phyloP scores from a whole-genome alignment of 1,140 invertebrate genomes.

The Drosophila pachea region DNA sequence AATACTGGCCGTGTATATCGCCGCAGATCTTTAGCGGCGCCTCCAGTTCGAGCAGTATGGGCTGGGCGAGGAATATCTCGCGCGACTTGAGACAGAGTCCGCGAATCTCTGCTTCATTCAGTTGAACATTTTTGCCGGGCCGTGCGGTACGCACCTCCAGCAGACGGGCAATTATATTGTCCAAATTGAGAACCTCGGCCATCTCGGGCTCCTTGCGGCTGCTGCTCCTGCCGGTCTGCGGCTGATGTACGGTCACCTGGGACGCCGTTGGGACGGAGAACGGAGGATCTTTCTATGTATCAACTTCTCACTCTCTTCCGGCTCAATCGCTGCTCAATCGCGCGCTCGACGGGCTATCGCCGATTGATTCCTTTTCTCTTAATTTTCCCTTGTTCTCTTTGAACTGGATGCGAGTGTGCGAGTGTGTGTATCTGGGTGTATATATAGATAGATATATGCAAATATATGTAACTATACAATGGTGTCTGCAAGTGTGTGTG shows the following conservation, averaged over 20 bases:
- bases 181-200: slow-evolving; percentile 53
- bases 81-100: slow-evolving; percentile 96
- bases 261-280: slow-evolving; percentile 32
- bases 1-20: slow-evolving; percentile 99
- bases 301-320: not conserved
- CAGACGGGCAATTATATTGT: slow-evolving; percentile 51
- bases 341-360: not conserved
- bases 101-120: slow-evolving; percentile 96
- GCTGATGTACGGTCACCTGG: slow-evolving; percentile 12
- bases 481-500: too few relatives aligned
- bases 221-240: slow-evolving; percentile 16
- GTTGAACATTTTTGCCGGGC: slow-evolving; percentile 97
- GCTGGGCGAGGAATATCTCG: slow-evolving; percentile 98
- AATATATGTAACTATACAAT: too few relatives aligned
- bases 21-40: slow-evolving; percentile 99
- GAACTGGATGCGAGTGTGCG: too few relatives aligned
- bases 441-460: too few relatives aligned
- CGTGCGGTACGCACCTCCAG: slow-evolving; percentile 89
- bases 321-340: too few relatives aligned
- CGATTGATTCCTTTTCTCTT: not conserved
- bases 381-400: too few relatives aligned
- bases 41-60: slow-evolving; percentile 97
- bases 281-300: not conserved
- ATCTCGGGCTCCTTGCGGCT: slow-evolving; percentile 32
- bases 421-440: too few relatives aligned